Percentiles rank a stretch among this genome's conserved stretches.
phyloP scores from a whole-genome alignment of 2,113 vertebrate genomes.

The Bubo bubo region DNA sequence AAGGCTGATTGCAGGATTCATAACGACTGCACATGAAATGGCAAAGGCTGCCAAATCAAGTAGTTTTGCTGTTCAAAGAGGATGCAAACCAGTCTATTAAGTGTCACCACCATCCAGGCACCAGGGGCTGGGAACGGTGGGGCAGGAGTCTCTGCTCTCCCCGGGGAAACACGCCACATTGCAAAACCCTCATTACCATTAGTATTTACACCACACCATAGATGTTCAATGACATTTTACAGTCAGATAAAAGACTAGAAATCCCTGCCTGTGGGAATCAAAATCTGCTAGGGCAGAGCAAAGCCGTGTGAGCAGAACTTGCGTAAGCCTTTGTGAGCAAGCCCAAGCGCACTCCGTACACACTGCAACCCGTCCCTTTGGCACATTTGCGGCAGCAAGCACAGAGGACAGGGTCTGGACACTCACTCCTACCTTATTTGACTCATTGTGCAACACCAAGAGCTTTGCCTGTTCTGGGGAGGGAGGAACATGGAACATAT shows the following conservation, averaged over 20 bases:
- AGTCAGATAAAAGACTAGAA: not conserved
- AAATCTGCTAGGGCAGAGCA: not conserved
- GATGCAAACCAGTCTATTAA: not conserved
- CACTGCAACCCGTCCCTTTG: fast-evolving
- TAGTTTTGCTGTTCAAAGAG: not conserved
- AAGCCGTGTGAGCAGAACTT: not conserved
- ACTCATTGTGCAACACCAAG: not conserved
- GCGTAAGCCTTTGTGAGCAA: not conserved
- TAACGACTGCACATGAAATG: not conserved
- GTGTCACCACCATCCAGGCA: not conserved
- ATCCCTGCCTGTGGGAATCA: not conserved
- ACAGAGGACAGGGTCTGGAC: not conserved
- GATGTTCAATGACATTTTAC: not conserved
- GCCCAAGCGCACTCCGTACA: fast-evolving
- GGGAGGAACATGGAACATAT: fast-evolving
- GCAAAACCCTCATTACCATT: not conserved
- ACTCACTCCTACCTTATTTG: not conserved
- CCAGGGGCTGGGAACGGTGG: not conserved
- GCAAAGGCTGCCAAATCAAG: not conserved
- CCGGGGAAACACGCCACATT: not conserved
- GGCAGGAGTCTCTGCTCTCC: not conserved
- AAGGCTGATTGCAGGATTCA: not conserved
- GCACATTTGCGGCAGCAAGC: not conserved
- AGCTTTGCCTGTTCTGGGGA: not conserved
- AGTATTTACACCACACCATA: not conserved